These are phyloP conservation scores for Alloplasta piceator DNA, from an alignment of 2,888 invertebrate species.

Conservation along the genomic window DNA sequence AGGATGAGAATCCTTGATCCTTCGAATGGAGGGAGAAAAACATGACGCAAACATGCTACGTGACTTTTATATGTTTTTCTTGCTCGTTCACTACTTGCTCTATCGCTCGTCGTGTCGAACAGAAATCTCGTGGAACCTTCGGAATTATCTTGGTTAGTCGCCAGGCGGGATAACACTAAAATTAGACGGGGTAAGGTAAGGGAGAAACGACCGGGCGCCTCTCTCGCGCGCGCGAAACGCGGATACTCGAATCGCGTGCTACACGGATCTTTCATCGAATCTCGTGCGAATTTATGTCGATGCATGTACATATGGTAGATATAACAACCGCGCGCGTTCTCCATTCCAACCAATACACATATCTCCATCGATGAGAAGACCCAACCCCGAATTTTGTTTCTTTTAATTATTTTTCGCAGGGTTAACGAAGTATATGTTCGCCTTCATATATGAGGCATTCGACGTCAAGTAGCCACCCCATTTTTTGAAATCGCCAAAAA, in stretches of 20 bases:
- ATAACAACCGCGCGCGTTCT: background rate
- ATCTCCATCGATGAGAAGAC: too few species aligned
- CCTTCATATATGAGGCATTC: too few species aligned
- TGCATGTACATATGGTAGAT: background rate
- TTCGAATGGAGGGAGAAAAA: background rate
- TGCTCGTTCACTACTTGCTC: background rate
- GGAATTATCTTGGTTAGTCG: slow-evolving; percentile 74
- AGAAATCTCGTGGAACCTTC: slow-evolving; percentile 60
- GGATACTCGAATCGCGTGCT: slow-evolving; percentile 35
- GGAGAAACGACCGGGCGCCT: slow-evolving; percentile 47
- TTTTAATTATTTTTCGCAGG: too few species aligned
- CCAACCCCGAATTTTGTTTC: too few species aligned
- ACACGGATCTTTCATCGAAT: slow-evolving; percentile 1
- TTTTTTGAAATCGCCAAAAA: too few species aligned
- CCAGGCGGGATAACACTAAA: slow-evolving; percentile 76
- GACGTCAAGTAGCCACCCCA: too few species aligned
- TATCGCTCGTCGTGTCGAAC: slow-evolving; percentile 31
- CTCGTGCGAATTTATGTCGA: slow-evolving; percentile 19
- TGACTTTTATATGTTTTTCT: background rate
- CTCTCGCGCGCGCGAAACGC: slow-evolving; percentile 45
- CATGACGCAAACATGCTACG: background rate
- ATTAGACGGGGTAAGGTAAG: slow-evolving; percentile 72
- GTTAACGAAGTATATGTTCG: too few species aligned
- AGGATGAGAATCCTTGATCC: background rate
- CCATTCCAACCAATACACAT: too few species aligned